Conservation (phyloP, 2,797 vertebrate genomes). For the Saxicola maurus region DNA sequence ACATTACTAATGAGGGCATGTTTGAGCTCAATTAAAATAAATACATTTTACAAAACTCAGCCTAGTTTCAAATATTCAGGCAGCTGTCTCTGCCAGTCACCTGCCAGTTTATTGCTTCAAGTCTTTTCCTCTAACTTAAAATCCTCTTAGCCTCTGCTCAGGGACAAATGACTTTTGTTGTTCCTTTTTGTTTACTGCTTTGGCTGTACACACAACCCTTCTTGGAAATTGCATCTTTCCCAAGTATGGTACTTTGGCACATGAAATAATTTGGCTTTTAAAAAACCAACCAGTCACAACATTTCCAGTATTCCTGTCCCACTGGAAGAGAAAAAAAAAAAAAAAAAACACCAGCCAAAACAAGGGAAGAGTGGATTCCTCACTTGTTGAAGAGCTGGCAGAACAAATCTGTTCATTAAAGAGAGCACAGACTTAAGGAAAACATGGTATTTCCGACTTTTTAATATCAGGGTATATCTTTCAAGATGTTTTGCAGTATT, state of each 20-base stretch:
- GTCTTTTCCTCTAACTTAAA: background rate
- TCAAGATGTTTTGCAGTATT: background rate
- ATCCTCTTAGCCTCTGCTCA: background rate
- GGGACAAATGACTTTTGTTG: conserved; percentile 21
- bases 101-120: conserved; percentile 35
- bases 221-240: conserved; percentile 27
- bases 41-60: conserved; percentile 54
- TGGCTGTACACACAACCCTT: conserved; percentile 19
- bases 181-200: conserved; percentile 37
- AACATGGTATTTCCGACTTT: background rate
- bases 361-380: background rate
- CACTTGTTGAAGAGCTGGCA: background rate
- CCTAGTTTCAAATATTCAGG: conserved; percentile 46
- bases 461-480: background rate
- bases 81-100: conserved; percentile 61
- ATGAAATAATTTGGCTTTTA: background rate
- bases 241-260: conserved; percentile 31
- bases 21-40: conserved; percentile 52
- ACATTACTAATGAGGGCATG: conserved; percentile 35
- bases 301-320: conserved; percentile 27
- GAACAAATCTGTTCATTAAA: background rate
- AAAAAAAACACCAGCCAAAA: too few relatives aligned
- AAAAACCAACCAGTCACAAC: background rate
- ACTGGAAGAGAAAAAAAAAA: background rate
- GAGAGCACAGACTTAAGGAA: background rate